A percentile compares a stretch with the other conserved stretches of the same genome.
phyloP scores from a whole-genome alignment of 2,113 vertebrate species.

The Tympanuchus pallidicinctus region DNA sequence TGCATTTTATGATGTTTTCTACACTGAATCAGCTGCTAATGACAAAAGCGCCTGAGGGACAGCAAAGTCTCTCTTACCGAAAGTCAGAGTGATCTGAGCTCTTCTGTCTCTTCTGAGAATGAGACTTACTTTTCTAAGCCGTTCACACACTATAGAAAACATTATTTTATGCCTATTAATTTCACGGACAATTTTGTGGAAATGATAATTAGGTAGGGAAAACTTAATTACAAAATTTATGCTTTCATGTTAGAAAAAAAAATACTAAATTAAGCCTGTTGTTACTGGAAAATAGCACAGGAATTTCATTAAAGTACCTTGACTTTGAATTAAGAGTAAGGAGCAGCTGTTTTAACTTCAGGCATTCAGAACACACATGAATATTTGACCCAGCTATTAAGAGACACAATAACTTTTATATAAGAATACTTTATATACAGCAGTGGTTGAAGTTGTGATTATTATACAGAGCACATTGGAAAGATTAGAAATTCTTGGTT shows the following conservation, averaged over 20 bases:
- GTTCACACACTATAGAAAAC: not conserved
- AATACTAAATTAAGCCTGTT: not conserved
- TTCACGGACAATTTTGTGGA: constrained; percentile 37
- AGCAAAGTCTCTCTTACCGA: not conserved
- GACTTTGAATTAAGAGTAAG: constrained; percentile 4
- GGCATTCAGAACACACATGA: not conserved
- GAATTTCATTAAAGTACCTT: constrained; percentile 5
- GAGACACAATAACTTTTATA: not conserved
- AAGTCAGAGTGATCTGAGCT: not conserved
- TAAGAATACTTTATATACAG: not conserved
- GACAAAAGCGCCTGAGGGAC: not conserved
- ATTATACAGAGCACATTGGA: not conserved
- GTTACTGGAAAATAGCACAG: constrained; percentile 11
- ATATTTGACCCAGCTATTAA: not conserved
- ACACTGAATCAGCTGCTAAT: not conserved
- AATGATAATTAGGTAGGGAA: constrained; percentile 28
- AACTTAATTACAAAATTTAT: constrained; percentile 42
- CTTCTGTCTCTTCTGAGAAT: not conserved
- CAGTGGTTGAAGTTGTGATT: not conserved
- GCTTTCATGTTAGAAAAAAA: constrained; percentile 46
- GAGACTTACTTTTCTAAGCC: not conserved
- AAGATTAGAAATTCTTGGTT: not conserved
- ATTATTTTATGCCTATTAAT: constrained; percentile 11
- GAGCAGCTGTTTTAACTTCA: not conserved
- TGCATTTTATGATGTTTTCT: not conserved